Evolutionary conservation across 2,888 invertebrate species (phyloP).

Genomic region (Diadegma fenestrale): DNA sequence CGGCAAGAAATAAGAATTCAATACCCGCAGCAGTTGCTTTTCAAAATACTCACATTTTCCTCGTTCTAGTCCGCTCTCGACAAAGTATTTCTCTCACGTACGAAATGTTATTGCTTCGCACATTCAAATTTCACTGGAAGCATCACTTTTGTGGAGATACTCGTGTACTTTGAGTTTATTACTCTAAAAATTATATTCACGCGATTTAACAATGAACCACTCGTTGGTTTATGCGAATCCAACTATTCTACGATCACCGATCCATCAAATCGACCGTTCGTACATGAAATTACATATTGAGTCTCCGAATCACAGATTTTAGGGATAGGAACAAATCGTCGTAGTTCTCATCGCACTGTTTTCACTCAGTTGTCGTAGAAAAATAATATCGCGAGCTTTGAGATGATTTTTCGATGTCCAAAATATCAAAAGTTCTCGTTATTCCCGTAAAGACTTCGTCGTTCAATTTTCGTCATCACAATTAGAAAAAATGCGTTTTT

Average conservation of each 20-base stretch:
- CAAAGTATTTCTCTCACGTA: neutral
- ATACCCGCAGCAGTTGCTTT: neutral
- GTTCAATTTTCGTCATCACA: neutral
- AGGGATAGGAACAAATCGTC: constrained; percentile 14
- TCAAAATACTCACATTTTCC: constrained; percentile 45
- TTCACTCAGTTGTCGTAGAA: constrained; percentile 7
- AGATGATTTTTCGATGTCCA: neutral
- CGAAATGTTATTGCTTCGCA: neutral
- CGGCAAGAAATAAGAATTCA: neutral
- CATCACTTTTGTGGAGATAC: constrained; percentile 13
- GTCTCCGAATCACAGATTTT: neutral
- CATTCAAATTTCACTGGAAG: constrained; percentile 39
- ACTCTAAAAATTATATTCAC: neutral
- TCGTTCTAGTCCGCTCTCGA: neutral
- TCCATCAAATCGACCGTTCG: neutral
- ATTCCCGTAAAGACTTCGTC: neutral
- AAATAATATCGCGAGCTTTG: neutral
- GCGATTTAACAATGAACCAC: neutral
- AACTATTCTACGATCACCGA: constrained; percentile 3
- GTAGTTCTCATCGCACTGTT: constrained; percentile 33
- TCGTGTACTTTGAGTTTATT: neutral
- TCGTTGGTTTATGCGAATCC: neutral
- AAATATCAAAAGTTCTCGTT: neutral
- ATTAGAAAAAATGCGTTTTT: neutral
- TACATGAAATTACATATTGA: neutral